Base-by-base conservation (phyloP, 1,140 invertebrate species). In the Bombus terrestris region DNA sequence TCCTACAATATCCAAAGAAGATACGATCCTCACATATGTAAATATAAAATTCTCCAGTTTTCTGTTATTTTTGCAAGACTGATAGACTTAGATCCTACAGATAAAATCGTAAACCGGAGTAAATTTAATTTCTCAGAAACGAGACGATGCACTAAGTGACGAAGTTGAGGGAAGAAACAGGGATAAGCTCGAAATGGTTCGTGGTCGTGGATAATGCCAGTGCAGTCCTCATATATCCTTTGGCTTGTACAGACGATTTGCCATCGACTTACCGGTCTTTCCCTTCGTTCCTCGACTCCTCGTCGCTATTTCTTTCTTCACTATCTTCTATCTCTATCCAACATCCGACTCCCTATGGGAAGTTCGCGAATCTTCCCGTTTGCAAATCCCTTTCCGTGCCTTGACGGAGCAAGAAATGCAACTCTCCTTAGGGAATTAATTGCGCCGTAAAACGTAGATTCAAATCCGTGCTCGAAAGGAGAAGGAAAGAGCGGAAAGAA, bases 371-470 rank as follows among this genome's bases (percentile, higher is more conserved):
- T 80, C 85, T 89, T 90, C 76, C 86, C 64, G 81, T 91, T 86
- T 83, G 79, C 89, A 92, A 91, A 92, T 92, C 91, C 88, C 83
- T 91, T 91, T 86, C 90, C 88, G 81, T 88, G 79, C 82, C 89
- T 69, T 85, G 86, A 37, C 89, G 86, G 89, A 83, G 91, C 89
- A 92, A 92, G 91, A 92, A 92, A 92, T 92, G 91, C 91, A 92
- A 92, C 91, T 91, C 91, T 92, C 91, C 91, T 92, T 89, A 81
- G 91, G 91, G 91, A 92, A 92, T 92, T 92, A 92, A 92, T 92
- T 92, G 91, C 90, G 86, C 89, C 87, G 91, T 92, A 92, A 92
- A 92, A 91, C 91, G 91, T 91, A 87, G 90, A 92, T 92, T 92
- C 91, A 92, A 92, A 92, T 92, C 88, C 87, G 80, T 80, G 86